Base-by-base conservation (phyloP, 2,888 invertebrate species). In the Steinernema carpocapsae region DNA sequence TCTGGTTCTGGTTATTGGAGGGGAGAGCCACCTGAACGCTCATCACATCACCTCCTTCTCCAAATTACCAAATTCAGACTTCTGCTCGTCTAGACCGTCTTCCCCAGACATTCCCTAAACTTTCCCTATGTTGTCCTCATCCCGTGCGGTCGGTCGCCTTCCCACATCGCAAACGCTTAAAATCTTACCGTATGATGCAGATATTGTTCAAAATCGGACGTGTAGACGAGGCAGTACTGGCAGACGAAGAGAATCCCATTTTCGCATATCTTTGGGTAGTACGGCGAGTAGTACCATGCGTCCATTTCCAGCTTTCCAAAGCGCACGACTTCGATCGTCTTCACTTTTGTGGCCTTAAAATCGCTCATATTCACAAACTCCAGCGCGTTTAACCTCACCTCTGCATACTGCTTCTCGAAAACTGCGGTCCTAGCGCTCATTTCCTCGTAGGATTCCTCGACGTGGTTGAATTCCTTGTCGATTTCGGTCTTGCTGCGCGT, bases 211-310 rank as follows among this genome's bases (percentile, higher is more conserved):
- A 32, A 2, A 32, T 64, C 64, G 10, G 24, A 3, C 32, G 37
- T 64, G 37, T 64, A 64, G 17, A 64, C 17, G 12, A 64, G 64
- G 37, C 64, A 64, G n/a, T 26, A 64, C 19, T 64, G 32, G 64
- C 64, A 64, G 29, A 32, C 12, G 32, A 32, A 32, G 1, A 64
- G 17, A 12, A 32, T 64, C n/a, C 64, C 64, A 32, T 29, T 64
- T 12, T 19, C 86, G 96, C 89, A 88, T 94, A 92, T 24, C 96
- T 95, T 97, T 89, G 97, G 95, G 0, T 97, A 97, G 89, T 97
- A 99, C 10, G 97, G 97, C 85, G 97, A 96, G 6, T 97, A 97
- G 89, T 96, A 97, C 99, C 99, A 86, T 14, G 82, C 83, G 29
- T 83, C 75, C 24, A 85, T 81, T 29, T 80, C 75, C 52, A 76